Evolutionary conservation across 1,140 invertebrate species (phyloP).

Genomic region (Hermetia illucens): DNA sequence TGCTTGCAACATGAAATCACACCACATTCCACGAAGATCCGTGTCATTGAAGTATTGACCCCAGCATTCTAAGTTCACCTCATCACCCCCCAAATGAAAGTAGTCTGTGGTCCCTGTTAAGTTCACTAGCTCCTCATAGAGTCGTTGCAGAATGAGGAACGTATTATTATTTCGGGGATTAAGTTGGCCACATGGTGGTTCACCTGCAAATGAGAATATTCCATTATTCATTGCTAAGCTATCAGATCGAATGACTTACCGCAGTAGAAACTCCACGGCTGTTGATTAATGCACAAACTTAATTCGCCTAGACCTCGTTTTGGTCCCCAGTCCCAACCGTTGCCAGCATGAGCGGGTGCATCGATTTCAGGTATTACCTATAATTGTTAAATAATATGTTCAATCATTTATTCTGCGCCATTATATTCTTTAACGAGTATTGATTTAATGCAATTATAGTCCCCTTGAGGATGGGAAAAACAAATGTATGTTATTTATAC

Average conservation of each 20-base stretch:
- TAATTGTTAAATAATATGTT: neutral
- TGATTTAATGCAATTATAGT: too few species aligned
- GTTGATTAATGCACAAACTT: slow-evolving; percentile 55
- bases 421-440: too few species aligned
- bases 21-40: slow-evolving; percentile 61
- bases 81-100: slow-evolving; percentile 73
- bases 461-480: too few species aligned
- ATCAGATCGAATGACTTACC: slow-evolving; percentile 29
- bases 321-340: slow-evolving; percentile 66
- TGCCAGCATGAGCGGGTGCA: slow-evolving; percentile 66
- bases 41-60: slow-evolving; percentile 55
- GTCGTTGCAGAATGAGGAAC: slow-evolving; percentile 48
- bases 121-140: slow-evolving; percentile 51
- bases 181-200: slow-evolving; percentile 71
- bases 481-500: too few species aligned
- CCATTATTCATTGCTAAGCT: too few species aligned
- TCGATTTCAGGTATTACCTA: slow-evolving; percentile 49
- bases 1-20: slow-evolving; percentile 53
- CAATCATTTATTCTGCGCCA: neutral
- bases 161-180: slow-evolving; percentile 65
- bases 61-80: slow-evolving; percentile 66
- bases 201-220: slow-evolving; percentile 14
- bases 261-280: slow-evolving; percentile 63
- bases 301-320: slow-evolving; percentile 48
- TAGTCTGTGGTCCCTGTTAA: slow-evolving; percentile 48